These are phyloP conservation scores for Mormyrus proboscirostris DNA, from an alignment of 2,797 vertebrate genomes.

Conservation along the genomic window DNA sequence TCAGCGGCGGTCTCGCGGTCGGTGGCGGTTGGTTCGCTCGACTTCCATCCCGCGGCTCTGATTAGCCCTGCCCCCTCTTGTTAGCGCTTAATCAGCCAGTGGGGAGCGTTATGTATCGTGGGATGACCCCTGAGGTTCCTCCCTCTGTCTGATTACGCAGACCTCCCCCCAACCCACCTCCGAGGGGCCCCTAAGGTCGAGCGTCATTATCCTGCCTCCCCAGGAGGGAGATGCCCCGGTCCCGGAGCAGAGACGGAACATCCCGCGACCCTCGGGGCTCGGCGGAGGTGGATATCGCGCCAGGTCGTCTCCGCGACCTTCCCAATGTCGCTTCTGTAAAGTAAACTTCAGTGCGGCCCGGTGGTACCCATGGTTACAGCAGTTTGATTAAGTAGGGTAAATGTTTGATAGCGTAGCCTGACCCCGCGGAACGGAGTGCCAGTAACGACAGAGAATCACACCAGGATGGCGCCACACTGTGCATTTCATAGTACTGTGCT, in stretches of 20 bases:
- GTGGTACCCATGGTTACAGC: neutral
- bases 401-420: neutral
- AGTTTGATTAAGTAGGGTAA: neutral
- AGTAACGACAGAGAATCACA: neutral
- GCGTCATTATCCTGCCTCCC: slow-evolving; percentile 7
- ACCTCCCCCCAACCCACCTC: neutral
- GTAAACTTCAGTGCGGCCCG: neutral
- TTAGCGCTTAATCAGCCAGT: slow-evolving; percentile 18
- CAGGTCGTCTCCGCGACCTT: neutral
- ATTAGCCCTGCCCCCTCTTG: neutral
- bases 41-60: neutral
- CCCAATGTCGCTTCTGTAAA: neutral
- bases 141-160: neutral
- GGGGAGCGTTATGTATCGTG: neutral
- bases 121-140: neutral
- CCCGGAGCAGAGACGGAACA: neutral
- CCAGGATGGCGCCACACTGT: neutral
- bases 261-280: neutral
- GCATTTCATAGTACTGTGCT: neutral
- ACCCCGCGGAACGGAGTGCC: neutral
- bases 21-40: too few relatives aligned
- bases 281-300: neutral
- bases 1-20: neutral
- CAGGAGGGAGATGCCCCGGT: neutral
- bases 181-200: neutral